Percentiles rank a stretch among this genome's conserved stretches.
Evolutionary conservation across 2,888 invertebrate genomes (phyloP).

Genomic region (Azorinus chamasolen): DNA sequence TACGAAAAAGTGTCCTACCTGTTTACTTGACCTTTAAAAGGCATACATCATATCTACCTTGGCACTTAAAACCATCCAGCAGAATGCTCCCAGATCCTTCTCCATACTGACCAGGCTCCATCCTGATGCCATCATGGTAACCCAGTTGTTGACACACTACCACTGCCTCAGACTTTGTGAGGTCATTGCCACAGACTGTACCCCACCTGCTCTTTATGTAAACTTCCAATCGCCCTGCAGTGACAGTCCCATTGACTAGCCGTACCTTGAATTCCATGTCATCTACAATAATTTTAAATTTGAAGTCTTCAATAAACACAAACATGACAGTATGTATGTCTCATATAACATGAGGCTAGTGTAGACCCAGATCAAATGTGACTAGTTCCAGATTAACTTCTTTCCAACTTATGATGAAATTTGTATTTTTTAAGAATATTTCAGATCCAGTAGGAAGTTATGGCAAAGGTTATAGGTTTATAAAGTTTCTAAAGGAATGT

Average conservation of each 20-base stretch:
- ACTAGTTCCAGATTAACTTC: no score
- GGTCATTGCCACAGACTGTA: slow-evolving; percentile 91
- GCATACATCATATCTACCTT: slow-evolving; percentile 56
- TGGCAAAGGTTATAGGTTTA: no score
- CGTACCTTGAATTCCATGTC: slow-evolving; percentile 49
- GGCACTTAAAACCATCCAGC: slow-evolving; percentile 40
- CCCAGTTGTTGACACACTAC: slow-evolving; percentile 91
- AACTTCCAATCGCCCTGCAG: slow-evolving; percentile 65
- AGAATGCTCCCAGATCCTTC: slow-evolving; percentile 34
- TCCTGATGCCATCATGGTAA: slow-evolving; percentile 81
- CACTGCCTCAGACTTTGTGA: slow-evolving; percentile 89
- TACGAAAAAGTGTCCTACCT: no score
- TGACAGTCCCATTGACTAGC: slow-evolving; percentile 55
- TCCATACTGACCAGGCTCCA: slow-evolving; percentile 46
- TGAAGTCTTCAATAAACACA: no score
- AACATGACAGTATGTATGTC: no score
- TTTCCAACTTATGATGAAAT: no score
- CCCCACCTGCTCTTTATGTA: slow-evolving; percentile 89
- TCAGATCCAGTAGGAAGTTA: no score
- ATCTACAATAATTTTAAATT: slow-evolving; percentile 35
- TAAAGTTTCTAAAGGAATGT: no score
- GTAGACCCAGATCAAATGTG: no score
- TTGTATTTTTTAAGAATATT: no score
- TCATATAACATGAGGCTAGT: no score
- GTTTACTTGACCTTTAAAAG: no score